These are phyloP conservation scores for Epizoanthus rinbou DNA, from an alignment of 92 coral and sea anemone species.

Conservation along the genomic window DNA sequence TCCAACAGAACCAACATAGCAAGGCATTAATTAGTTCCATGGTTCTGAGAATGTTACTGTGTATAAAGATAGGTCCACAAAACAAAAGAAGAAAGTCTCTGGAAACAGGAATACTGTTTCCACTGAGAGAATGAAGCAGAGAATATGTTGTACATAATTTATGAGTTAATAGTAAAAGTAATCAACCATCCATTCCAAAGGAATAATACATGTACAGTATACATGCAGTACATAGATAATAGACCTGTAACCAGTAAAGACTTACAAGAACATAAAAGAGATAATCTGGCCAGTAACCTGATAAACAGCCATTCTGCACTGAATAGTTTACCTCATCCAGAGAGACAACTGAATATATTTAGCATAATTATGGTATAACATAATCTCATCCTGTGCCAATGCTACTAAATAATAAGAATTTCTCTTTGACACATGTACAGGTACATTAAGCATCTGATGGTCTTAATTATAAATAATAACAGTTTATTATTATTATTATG, in stretches of 20 bases:
- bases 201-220: not conserved
- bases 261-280: not conserved
- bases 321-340: not conserved
- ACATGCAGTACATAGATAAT: not conserved
- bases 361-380: no score
- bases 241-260: not conserved
- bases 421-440: no score
- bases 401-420: no score
- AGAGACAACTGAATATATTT: not conserved
- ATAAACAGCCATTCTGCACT: not conserved
- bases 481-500: no score
- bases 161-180: not conserved
- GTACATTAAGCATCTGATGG: no score
- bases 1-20: no score
- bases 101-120: not conserved
- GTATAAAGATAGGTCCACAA: not conserved
- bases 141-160: slow-evolving; percentile 21
- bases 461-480: no score
- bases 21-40: slow-evolving; percentile 9
- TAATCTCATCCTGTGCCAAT: no score
- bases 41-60: not conserved
- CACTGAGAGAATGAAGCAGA: slow-evolving; percentile 18
- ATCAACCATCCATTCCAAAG: not conserved
- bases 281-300: not conserved
- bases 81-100: not conserved